Base-by-base conservation (phyloP, 92 coral and sea anemone species). In the Palythoa heliodiscus region DNA sequence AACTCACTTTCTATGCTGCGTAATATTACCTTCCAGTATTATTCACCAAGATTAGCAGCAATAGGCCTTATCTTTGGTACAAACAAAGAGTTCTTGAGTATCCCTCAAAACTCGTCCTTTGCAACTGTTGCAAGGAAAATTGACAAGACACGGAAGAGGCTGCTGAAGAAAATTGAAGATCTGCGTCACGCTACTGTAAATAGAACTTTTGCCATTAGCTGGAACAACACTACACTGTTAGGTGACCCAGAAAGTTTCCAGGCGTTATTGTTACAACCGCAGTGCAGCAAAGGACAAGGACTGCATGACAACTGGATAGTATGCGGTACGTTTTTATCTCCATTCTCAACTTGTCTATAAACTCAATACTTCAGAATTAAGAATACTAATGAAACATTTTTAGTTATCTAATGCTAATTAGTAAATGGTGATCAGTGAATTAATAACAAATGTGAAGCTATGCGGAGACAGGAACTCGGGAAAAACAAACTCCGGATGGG, bases 231-330 rank as follows among this genome's bases (percentile, higher is more conserved):
- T 16, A 29, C 13, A 47, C 53, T 87, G 22, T 13, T 17, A 8
- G 83, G 76, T 16, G 63, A 55, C 4, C 19, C 76, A 15, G 83
- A 61, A 1, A 82, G 83, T n/a, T 71, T 82, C 48, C 64, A 39
- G 4, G 11, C 76, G 10, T 23, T 29, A 43, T 48, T 82, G 35
- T 76, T 54, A 47, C 76, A 87, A 5, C 90, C 82, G 57, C 29
- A 43, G 40, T 88, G 91, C 66, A 52, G 70, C 22, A 16, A 14
- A 15, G 91, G 91, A 54, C 83, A 60, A 7, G 52, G 40, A 10
- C 71, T 63, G 16, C 83, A 88, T 23, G 40, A 82, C 20, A 76
- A 83, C 84, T 86, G 91, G 63, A 82, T 75, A 82, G 77, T 88
- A 0, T 88, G 91, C 61, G 87, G 91, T 88, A 76, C 40, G 91